phyloP scores from a whole-genome alignment of 2,888 invertebrate genomes.

The Epiblema foenella region DNA sequence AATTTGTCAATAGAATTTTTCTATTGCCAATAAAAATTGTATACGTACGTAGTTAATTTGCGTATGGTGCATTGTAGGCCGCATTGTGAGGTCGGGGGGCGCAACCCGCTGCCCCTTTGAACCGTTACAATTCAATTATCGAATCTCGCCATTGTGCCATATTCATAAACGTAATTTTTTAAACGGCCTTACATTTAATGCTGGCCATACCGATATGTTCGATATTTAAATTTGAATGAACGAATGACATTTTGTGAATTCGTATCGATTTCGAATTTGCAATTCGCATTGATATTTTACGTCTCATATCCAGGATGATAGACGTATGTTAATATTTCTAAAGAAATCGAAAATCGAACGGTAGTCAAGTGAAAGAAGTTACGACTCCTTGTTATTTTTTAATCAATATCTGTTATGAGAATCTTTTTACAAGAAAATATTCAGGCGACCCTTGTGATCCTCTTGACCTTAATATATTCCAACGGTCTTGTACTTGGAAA shows the following conservation, averaged over 20 bases:
- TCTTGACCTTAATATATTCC: constrained; percentile 69
- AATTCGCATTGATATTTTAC: constrained; percentile 70
- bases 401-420: constrained; percentile 75
- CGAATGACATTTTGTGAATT: constrained; percentile 59
- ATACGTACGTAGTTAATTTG: constrained; percentile 79
- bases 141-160: constrained; percentile 64
- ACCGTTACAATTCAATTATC: constrained; percentile 75
- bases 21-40: constrained; percentile 80
- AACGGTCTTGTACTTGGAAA: constrained; percentile 66
- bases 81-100: constrained; percentile 64
- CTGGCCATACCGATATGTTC: constrained; percentile 71
- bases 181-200: constrained; percentile 67
- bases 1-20: constrained; percentile 77
- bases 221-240: constrained; percentile 74
- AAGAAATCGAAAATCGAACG: constrained; percentile 63
- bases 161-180: constrained; percentile 71
- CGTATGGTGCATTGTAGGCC: constrained; percentile 78
- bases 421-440: constrained; percentile 72
- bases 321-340: constrained; percentile 79
- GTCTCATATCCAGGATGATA: constrained; percentile 78
- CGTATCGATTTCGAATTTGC: constrained; percentile 78
- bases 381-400: constrained; percentile 76
- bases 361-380: constrained; percentile 57
- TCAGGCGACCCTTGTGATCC: constrained; percentile 55
- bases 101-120: constrained; percentile 77